Percentiles rank a stretch among this genome's conserved stretches.
These are phyloP conservation scores for Tiliqua scincoides DNA, from an alignment of 2,113 vertebrate genomes.

Conservation along the genomic window DNA sequence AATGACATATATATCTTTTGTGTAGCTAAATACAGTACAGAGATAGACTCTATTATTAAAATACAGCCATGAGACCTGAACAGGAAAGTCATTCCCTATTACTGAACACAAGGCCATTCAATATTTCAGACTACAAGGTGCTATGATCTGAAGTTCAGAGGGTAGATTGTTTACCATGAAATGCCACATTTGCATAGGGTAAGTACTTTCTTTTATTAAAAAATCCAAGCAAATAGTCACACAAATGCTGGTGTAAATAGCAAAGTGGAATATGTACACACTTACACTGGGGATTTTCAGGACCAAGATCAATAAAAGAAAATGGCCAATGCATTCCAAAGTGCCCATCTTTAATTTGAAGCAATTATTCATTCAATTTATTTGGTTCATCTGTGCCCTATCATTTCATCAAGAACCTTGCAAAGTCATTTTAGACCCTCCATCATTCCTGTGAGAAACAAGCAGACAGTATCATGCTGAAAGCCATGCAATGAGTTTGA, in stretches of 20 bases:
- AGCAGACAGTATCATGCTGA: background rate
- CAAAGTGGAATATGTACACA: conserved; percentile 66
- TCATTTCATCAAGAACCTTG: background rate
- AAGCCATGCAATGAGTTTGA: background rate
- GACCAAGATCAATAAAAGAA: conserved; percentile 44
- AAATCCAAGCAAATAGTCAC: conserved; percentile 73
- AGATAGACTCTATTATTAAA: background rate
- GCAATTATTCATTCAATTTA: background rate
- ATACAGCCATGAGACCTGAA: background rate
- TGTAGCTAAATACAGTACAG: conserved; percentile 40
- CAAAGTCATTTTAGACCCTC: background rate
- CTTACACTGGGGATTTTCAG: conserved; percentile 42
- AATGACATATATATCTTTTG: too few species aligned
- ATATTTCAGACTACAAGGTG: conserved; percentile 60
- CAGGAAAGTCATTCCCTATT: conserved; percentile 16
- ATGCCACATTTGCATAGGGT: conserved; percentile 75
- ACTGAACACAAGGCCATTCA: conserved; percentile 49
- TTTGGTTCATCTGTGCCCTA: background rate
- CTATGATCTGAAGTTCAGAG: conserved; percentile 68
- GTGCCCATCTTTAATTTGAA: conserved; percentile 21
- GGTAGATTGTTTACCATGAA: conserved; percentile 73
- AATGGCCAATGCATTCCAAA: conserved; percentile 50
- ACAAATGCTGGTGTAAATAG: conserved; percentile 74
- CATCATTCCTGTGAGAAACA: background rate
- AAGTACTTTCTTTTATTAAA: conserved; percentile 75